Evolutionary conservation across 2,888 invertebrate species (phyloP).

Genomic region (Blera fallax): DNA sequence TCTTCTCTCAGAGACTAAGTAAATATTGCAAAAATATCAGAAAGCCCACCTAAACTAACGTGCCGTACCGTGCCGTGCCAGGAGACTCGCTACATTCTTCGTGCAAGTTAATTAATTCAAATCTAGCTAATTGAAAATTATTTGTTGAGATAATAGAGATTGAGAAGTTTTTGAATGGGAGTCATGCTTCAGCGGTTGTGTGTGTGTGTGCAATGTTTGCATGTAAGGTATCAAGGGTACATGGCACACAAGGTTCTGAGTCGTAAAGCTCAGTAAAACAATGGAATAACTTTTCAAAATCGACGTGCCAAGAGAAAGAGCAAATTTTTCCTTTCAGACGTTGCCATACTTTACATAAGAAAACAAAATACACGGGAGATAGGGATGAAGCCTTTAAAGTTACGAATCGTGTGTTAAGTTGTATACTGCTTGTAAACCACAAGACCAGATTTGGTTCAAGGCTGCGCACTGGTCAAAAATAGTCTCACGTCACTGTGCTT

Average conservation of each 20-base stretch:
- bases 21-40: slow-evolving; percentile 67
- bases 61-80: too few species aligned
- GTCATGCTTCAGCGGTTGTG: neutral
- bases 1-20: slow-evolving; percentile 40
- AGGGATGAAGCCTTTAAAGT: too few species aligned
- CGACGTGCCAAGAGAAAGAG: neutral
- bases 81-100: slow-evolving; percentile 63
- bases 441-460: too few species aligned
- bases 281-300: neutral
- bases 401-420: too few species aligned
- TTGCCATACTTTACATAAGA: neutral
- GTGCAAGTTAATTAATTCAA: slow-evolving; percentile 80
- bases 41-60: slow-evolving; percentile 31
- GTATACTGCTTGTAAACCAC: too few species aligned
- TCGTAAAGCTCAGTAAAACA: too few species aligned
- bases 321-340: neutral
- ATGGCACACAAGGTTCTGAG: neutral
- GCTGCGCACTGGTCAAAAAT: too few species aligned
- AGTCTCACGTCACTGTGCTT: too few species aligned
- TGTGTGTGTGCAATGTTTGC: slow-evolving; percentile 8
- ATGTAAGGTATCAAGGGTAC: neutral
- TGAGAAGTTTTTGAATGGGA: slow-evolving; percentile 52
- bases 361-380: neutral
- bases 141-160: slow-evolving; percentile 79
- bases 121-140: slow-evolving; percentile 82